Evolutionary conservation across 2,113 vertebrate species (phyloP).

Genomic region (Aptenodytes patagonicus): DNA sequence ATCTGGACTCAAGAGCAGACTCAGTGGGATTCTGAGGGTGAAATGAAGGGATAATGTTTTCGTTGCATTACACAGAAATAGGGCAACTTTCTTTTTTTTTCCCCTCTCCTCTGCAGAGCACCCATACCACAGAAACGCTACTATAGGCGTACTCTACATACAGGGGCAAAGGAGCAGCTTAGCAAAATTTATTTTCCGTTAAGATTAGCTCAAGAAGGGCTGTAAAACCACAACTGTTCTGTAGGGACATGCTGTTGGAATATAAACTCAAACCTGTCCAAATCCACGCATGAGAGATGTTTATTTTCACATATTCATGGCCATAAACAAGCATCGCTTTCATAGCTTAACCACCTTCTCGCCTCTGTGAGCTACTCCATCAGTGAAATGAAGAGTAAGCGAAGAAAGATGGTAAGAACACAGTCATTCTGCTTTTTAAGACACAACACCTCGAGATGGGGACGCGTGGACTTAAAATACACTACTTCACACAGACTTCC

Average conservation of each 20-base stretch:
- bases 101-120: neutral
- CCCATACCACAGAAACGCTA: neutral
- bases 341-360: neutral
- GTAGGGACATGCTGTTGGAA: neutral
- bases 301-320: neutral
- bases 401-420: neutral
- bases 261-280: neutral
- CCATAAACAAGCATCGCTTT: neutral
- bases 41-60: neutral
- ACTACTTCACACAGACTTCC: neutral
- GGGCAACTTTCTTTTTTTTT: neutral
- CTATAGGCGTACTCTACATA: fast-evolving
- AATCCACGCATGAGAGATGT: neutral
- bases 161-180: neutral
- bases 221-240: neutral
- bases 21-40: neutral
- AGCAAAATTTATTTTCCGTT: neutral
- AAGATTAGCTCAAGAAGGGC: neutral
- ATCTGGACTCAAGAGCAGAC: neutral
- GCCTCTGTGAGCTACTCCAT: neutral
- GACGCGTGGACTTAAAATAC: neutral
- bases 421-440: neutral
- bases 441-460: neutral
- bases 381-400: neutral
- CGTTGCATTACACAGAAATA: neutral